A percentile compares a stretch with the other conserved stretches of the same genome.
phyloP scores from a whole-genome alignment of 2,797 vertebrate species.

The Acanthurus tractus region DNA sequence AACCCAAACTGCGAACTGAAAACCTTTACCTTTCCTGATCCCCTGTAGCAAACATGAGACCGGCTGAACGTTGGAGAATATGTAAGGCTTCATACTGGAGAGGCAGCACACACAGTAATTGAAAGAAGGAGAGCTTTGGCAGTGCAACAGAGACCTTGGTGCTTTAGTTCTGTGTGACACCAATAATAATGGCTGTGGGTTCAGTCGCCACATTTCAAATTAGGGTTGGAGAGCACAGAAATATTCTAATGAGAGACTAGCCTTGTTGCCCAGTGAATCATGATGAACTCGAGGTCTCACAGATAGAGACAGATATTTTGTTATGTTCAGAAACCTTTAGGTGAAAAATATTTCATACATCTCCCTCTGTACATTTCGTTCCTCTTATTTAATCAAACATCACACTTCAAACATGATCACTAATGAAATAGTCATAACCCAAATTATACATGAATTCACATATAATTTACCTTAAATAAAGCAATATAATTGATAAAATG shows the following conservation, averaged over 20 bases:
- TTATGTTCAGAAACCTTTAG: neutral
- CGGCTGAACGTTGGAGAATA: conserved; percentile 7
- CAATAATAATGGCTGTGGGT: conserved; percentile 60
- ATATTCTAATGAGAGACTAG: conserved; percentile 51
- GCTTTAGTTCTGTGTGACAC: conserved; percentile 60
- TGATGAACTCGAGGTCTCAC: conserved; percentile 48
- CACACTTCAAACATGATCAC: neutral
- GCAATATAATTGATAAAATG: neutral
- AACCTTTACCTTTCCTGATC: conserved; percentile 36
- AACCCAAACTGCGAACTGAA: conserved; percentile 24
- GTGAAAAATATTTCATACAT: neutral
- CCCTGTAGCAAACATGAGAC: conserved; percentile 29
- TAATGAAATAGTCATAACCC: neutral
- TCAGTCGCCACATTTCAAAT: conserved; percentile 52
- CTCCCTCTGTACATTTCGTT: neutral
- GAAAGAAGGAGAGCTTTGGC: conserved; percentile 49
- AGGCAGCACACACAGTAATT: conserved; percentile 36
- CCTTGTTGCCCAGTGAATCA: conserved; percentile 50
- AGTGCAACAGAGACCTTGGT: conserved; percentile 44
- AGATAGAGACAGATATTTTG: conserved; percentile 18
- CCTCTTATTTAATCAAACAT: conserved; percentile 16
- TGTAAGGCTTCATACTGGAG: conserved; percentile 12
- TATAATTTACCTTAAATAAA: too few species aligned
- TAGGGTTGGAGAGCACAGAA: conserved; percentile 39
- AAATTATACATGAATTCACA: neutral